Conservation (phyloP, 2,797 vertebrate genomes). For the Cyclura pinguis region DNA sequence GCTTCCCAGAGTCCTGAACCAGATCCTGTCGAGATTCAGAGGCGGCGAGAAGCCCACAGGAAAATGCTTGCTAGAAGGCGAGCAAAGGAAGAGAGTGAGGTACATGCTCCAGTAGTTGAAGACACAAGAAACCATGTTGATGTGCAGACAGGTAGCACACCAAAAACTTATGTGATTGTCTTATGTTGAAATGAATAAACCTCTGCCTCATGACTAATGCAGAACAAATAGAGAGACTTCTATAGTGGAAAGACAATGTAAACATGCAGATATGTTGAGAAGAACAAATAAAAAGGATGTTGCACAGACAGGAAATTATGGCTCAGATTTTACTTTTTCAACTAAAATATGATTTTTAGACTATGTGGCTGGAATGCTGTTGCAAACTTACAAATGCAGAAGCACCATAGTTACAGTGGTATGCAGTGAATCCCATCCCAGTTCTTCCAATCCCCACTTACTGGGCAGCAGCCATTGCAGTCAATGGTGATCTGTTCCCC, state of each 20-base stretch:
- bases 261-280: not conserved
- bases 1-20: constrained; percentile 71
- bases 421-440: no score
- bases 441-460: no score
- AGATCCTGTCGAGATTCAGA: constrained; percentile 78
- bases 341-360: no score
- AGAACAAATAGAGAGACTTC: not conserved
- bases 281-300: not conserved
- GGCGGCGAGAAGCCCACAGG: constrained; percentile 77
- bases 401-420: no score
- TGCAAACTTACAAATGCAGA: no score
- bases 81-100: constrained; percentile 67
- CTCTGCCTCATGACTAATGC: not conserved
- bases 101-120: constrained; percentile 82
- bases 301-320: not conserved
- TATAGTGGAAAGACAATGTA: not conserved
- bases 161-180: not conserved
- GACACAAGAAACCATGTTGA: constrained; percentile 85
- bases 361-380: no score
- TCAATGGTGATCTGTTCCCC: no score
- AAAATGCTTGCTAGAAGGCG: constrained; percentile 76
- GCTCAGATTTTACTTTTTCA: not conserved
- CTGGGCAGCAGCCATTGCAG: no score
- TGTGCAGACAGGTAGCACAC: constrained; percentile 90
- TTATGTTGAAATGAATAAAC: not conserved